Evolutionary conservation across 2,888 invertebrate genomes (phyloP), one percentile per base, ranked within the genome.

Genomic region (Formica aserva): DNA sequence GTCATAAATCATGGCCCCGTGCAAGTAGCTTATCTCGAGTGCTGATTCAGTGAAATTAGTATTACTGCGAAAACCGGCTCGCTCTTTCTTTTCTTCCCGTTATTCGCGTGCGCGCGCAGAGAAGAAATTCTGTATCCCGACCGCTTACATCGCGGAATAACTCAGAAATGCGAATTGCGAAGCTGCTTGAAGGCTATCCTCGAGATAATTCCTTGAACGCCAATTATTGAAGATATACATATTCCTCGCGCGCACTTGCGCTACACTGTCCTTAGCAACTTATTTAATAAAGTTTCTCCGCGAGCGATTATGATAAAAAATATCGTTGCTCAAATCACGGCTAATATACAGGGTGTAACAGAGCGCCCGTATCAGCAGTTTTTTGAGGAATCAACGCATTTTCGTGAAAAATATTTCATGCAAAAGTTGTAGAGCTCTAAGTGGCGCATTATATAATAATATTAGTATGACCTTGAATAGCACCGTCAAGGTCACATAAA

Each of bases 31-130:
- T 90, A 90, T 87, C 89, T 85, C 67, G 75, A 84, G 75, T 82
- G 82, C 85, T 85, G 85, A 90, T 90, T 87, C 84, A 86, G 84
- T 87, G 77, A 87, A 90, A 90, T 90, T 90, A 88, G 85, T 84
- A 80, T 83, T 67, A 65, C 84, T 45, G 41, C 13, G 65, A 57
- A n/a, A 52, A 57, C 38, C 69, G 71, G 78, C 63, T 52, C n/a
- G 18, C n/a, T 52, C 52, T 52, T 52, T 52, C 45, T 52, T 52
- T 9, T 52, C n/a, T n/a, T 52, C 52, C 52, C 52, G n/a, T 52
- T n/a, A 52, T n/a, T 52, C 81, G 78, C 65, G 82, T 35, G 69
- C 29, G 57, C 15, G 67, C 29, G 22, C 29, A 13, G 13, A 60
- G 60, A 78, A 69, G 78, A 69, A 78, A 60, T 65, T 60, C 32